Evolutionary conservation across 1,140 invertebrate species (phyloP).

Genomic region (Ceratosolen fusciceps): DNA sequence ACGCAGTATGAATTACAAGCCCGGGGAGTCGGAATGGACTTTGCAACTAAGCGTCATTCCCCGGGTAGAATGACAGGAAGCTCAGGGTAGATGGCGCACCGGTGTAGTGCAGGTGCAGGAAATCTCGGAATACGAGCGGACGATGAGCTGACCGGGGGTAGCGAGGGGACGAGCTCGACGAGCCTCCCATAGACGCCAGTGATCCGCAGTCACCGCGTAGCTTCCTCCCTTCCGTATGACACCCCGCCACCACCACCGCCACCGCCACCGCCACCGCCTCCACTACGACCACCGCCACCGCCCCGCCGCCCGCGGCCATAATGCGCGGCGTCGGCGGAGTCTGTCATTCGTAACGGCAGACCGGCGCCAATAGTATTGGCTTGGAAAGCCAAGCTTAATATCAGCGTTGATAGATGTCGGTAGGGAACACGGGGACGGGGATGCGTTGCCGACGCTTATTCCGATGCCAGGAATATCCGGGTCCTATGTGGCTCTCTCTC

Average conservation of each 20-base stretch:
- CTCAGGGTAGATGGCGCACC: neutral
- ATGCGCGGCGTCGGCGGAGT: no score
- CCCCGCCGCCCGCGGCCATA: neutral
- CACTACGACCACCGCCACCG: neutral
- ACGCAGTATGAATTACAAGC: neutral
- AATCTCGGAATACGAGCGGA: neutral
- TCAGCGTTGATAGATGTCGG: slow-evolving; percentile 28
- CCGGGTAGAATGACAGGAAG: neutral
- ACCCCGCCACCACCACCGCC: no score
- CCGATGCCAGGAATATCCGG: no score
- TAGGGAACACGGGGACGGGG: neutral
- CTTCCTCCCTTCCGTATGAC: neutral
- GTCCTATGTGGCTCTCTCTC: neutral
- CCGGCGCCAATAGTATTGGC: neutral
- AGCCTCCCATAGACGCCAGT: neutral
- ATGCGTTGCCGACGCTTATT: neutral
- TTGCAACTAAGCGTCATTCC: neutral
- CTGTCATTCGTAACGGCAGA: neutral
- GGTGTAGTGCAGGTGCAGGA: neutral
- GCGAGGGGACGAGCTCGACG: no score
- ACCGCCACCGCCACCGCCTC: neutral
- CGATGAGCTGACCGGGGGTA: neutral
- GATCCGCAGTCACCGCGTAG: neutral
- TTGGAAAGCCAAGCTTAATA: neutral
- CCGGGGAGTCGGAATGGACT: neutral